Conservation (phyloP, 2,888 invertebrate species). For the Agriopis leucophaearia region DNA sequence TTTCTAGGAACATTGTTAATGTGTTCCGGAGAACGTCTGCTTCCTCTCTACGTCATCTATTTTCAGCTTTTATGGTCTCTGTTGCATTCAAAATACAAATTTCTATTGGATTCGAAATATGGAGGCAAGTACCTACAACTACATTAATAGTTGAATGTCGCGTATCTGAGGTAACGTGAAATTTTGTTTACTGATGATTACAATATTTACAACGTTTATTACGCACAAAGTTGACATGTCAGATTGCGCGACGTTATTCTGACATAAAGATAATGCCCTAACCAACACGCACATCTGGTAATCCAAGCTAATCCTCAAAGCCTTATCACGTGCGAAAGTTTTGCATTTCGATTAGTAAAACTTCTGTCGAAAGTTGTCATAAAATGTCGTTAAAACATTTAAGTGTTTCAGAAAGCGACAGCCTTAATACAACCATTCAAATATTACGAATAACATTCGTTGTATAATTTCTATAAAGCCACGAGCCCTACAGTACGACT, state of each 20-base stretch:
- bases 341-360: background rate
- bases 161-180: no score
- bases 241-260: background rate
- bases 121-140: background rate
- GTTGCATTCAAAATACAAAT: background rate
- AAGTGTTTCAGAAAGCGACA: background rate
- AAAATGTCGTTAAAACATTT: background rate
- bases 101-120: background rate
- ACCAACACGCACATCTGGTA: background rate
- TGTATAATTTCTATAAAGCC: background rate
- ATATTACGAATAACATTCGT: background rate
- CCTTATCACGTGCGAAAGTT: background rate
- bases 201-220: background rate
- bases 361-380: background rate
- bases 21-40: conserved; percentile 45
- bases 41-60: conserved; percentile 39
- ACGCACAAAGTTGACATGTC: background rate
- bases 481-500: conserved; percentile 2
- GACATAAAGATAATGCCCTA: no score
- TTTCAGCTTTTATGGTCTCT: conserved; percentile 32
- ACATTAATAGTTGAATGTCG: no score
- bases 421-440: background rate
- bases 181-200: background rate
- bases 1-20: conserved; percentile 51
- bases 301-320: background rate